Base-by-base conservation (phyloP, 2,797 vertebrate genomes). In the Macropus fuliginosus region DNA sequence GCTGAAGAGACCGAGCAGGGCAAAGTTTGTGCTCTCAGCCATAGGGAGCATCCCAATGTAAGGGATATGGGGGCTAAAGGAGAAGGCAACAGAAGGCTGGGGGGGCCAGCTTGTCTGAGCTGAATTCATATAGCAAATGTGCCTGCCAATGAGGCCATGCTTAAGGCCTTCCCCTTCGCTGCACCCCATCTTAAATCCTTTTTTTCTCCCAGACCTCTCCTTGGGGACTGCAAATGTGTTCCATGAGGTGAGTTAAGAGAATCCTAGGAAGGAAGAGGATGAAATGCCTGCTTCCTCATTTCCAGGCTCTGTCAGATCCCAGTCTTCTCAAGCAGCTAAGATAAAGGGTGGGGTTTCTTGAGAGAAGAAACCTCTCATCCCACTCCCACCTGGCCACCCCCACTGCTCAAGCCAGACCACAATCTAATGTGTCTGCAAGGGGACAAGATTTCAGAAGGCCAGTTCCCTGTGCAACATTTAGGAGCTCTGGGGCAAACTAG, bases 301-400 rank as follows among this genome's bases (percentile, higher is more conserved):
- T 81, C 74, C 29, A 91, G 52, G 52, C 28, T 52, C 11, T 90
- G 66, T 31, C n/a, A 24, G n/a, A n/a, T 1, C n/a, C 46, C 40
- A 90, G 16, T 29, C 87, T 52, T 8, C 46, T 9, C 50, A 90
- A 46, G 89, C 27, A 5, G 89, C 11, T 12, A 24, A 54, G 27
- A 90, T 31, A 16, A 54, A 29, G 31, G 28, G 28, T 40, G 46
- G 29, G 89, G 2, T 29, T 90, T 90, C 66, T 9, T 24, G 18
- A 24, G n/a, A 81, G 46, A 87, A 74, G 31, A 74, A 81, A 46
- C 66, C 62, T 8, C 16, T 34, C 18, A 9, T 54, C 54, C 29
- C 28, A 10, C 24, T 31, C 55, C 29, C 0, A 24, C n/a, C 81
- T 50, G 31, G 2, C 28, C 1, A 1, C 91, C 18, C 16, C 0